Evolutionary conservation across 2,888 invertebrate genomes (phyloP).

Genomic region (Mayetiola destructor): DNA sequence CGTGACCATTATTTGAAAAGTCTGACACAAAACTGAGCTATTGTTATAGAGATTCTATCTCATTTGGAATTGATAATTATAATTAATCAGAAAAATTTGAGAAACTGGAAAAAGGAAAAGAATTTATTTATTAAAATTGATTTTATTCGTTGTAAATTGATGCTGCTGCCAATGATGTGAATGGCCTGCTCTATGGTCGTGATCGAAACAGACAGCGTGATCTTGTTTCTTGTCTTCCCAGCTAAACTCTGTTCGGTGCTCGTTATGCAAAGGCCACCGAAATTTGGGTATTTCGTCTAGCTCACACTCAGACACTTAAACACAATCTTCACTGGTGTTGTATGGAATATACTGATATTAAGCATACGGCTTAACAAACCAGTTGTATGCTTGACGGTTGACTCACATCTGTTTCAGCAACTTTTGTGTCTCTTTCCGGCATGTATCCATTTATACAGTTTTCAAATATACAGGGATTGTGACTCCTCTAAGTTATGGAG

Average conservation of each 20-base stretch:
- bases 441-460: not conserved
- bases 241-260: conserved; percentile 9
- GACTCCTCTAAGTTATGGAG: not conserved
- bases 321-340: too few relatives aligned
- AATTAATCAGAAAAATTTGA: too few relatives aligned
- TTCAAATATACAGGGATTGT: not conserved
- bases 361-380: too few relatives aligned
- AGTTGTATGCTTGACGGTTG: conserved; percentile 7
- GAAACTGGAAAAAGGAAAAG: too few relatives aligned
- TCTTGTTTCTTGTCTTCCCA: conserved; percentile 12
- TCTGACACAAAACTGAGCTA: too few relatives aligned
- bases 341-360: too few relatives aligned
- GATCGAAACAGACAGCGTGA: conserved; percentile 11
- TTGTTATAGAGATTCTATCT: too few relatives aligned
- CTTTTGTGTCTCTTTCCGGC: conserved; percentile 12
- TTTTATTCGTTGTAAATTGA: too few relatives aligned
- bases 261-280: conserved; percentile 6
- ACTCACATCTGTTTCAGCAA: not conserved
- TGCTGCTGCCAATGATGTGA: conserved; percentile 2
- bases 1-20: too few relatives aligned
- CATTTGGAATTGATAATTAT: too few relatives aligned
- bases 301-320: conserved; percentile 10
- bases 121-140: too few relatives aligned
- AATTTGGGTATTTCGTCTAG: conserved; percentile 7
- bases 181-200: conserved; percentile 12